Percentiles rank a stretch among this genome's conserved stretches.
phyloP scores from a whole-genome alignment of 2,797 vertebrate genomes.

The Uromys caudimaculatus region DNA sequence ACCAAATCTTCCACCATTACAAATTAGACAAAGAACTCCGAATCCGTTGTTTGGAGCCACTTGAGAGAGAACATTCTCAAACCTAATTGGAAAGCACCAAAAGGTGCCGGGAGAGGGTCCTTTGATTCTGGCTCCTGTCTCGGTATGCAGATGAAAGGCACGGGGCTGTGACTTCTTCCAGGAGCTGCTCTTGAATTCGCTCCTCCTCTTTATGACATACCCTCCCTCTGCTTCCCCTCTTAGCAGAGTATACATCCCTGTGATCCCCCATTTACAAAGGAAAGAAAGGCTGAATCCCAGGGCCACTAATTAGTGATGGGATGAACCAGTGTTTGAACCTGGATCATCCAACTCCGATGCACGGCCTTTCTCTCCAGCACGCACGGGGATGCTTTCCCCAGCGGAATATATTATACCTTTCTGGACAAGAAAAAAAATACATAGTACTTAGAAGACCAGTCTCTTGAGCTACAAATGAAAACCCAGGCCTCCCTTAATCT shows the following conservation, averaged over 20 bases:
- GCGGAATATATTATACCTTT: neutral
- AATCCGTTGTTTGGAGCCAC: neutral
- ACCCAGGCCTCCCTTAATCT: neutral
- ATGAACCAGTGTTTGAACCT: neutral
- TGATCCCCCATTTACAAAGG: constrained; percentile 1
- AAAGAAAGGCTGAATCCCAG: neutral
- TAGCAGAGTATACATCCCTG: neutral
- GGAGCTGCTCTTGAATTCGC: neutral
- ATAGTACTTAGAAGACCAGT: neutral
- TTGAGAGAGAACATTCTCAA: constrained; percentile 32
- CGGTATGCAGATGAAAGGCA: neutral
- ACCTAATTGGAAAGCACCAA: constrained; percentile 16
- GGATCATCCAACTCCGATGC: neutral
- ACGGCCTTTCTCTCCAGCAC: neutral
- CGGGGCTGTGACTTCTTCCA: neutral
- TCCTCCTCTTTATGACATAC: neutral
- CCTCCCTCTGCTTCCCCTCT: constrained; percentile 10
- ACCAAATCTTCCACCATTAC: neutral
- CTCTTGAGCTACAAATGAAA: constrained; percentile 39
- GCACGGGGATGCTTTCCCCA: neutral
- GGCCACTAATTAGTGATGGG: neutral
- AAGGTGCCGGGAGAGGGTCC: neutral
- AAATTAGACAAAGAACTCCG: constrained; percentile 1
- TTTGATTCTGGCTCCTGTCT: neutral
- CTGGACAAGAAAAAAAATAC: constrained; percentile 14